Evolutionary conservation across 1,140 invertebrate species (phyloP).

Genomic region (Wasmannia auropunctata): DNA sequence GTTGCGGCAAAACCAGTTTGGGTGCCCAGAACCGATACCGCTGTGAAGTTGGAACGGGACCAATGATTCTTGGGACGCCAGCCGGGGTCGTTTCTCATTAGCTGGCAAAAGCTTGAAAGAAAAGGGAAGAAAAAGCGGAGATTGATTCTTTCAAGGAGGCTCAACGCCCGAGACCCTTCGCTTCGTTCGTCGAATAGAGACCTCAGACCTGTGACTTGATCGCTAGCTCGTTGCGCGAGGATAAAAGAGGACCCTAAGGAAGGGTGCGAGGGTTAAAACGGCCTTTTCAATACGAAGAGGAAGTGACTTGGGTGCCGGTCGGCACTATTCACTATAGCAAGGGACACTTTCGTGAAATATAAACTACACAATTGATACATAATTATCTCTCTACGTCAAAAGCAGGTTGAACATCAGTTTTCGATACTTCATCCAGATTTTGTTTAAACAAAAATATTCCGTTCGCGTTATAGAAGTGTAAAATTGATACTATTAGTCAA

Average conservation of each 20-base stretch:
- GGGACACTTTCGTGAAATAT: neutral
- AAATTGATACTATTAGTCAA: neutral
- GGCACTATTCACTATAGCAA: constrained; percentile 13
- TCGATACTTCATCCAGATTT: neutral
- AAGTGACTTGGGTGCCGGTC: constrained; percentile 21
- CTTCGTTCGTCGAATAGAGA: constrained; percentile 62
- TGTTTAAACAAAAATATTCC: neutral
- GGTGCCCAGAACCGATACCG: constrained; percentile 1
- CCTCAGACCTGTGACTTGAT: constrained; percentile 49
- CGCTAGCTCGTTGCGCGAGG: constrained; percentile 21
- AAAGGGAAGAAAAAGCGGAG: constrained; percentile 16
- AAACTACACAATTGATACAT: constrained; percentile 24
- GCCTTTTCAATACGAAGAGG: constrained; percentile 32
- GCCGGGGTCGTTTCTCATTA: constrained; percentile 61
- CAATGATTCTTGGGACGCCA: constrained; percentile 24
- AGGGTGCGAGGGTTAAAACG: constrained; percentile 42
- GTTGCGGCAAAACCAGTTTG: neutral
- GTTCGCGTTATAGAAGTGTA: neutral
- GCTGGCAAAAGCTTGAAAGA: constrained; percentile 33
- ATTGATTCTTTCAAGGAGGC: constrained; percentile 49
- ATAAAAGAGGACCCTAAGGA: constrained; percentile 47
- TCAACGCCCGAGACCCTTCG: constrained; percentile 36
- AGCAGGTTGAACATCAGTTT: neutral
- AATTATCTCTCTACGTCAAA: neutral
- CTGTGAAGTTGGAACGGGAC: constrained; percentile 2